Evolutionary conservation across 2,888 invertebrate species (phyloP).

Genomic region (Drosophila mimica): DNA sequence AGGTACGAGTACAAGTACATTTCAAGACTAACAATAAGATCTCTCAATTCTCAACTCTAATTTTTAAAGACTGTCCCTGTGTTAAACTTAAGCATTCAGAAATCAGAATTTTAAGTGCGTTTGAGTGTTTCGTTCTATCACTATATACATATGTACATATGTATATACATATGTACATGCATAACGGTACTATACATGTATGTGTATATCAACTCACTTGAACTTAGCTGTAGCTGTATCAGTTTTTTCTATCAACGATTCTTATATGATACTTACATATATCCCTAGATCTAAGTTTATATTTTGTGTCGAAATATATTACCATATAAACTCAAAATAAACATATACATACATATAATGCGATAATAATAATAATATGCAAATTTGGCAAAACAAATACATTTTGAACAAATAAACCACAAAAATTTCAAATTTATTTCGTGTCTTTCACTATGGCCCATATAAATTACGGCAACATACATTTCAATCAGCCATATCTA

Average conservation of each 20-base stretch:
- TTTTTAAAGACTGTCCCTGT: constrained; percentile 77
- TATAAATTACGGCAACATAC: constrained; percentile 58
- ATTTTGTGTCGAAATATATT: constrained; percentile 65
- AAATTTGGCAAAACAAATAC: constrained; percentile 65
- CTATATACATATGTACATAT: not conserved
- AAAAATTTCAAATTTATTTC: constrained; percentile 45
- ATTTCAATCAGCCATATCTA: constrained; percentile 63
- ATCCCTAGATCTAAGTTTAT: constrained; percentile 64
- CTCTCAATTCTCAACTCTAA: constrained; percentile 59
- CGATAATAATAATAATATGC: constrained; percentile 54
- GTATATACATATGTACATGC: constrained; percentile 6
- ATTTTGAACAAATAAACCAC: constrained; percentile 68
- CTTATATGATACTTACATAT: constrained; percentile 44
- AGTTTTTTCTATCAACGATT: constrained; percentile 64
- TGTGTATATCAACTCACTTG: constrained; percentile 30
- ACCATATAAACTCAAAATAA: constrained; percentile 37
- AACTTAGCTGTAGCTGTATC: constrained; percentile 57
- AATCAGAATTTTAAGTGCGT: constrained; percentile 28
- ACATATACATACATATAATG: constrained; percentile 26
- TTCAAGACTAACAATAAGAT: constrained; percentile 61
- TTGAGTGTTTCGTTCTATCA: constrained; percentile 39
- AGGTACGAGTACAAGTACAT: constrained; percentile 47
- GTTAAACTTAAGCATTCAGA: constrained; percentile 64
- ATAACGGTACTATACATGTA: constrained; percentile 9
- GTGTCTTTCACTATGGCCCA: constrained; percentile 52